phyloP scores from a whole-genome alignment of 2,888 invertebrate genomes.

The Lasioglossum marginatum region DNA sequence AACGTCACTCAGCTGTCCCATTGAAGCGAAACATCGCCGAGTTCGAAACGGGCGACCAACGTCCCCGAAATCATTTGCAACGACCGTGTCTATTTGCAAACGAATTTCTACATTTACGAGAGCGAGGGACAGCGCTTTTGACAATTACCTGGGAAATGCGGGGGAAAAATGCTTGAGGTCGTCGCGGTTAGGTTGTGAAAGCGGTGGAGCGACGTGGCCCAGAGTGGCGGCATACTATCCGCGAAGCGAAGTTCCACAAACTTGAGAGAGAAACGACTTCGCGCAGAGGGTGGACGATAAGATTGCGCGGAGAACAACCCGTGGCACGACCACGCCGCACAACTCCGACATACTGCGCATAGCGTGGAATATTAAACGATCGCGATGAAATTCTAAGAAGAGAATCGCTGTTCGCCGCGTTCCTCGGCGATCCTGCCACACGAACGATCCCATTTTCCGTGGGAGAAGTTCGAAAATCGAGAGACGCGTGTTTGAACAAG shows the following conservation, averaged over 20 bases:
- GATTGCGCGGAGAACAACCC: conserved; percentile 38
- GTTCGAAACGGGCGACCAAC: background rate
- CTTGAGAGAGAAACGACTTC: conserved; percentile 34
- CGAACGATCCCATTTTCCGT: background rate
- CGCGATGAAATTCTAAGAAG: conserved; percentile 43
- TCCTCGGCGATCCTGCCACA: background rate
- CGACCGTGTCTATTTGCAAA: background rate
- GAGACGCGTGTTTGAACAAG: background rate
- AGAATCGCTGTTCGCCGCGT: conserved; percentile 1
- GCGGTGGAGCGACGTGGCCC: background rate
- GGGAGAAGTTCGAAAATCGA: background rate
- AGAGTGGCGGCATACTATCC: conserved; percentile 13
- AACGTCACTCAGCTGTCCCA: background rate
- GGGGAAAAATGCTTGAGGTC: background rate
- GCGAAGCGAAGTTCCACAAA: conserved; percentile 38
- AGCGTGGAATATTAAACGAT: conserved; percentile 44
- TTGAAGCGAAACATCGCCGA: background rate
- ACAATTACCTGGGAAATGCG: background rate
- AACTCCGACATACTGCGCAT: conserved; percentile 36
- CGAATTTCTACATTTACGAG: background rate
- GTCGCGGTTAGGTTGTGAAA: conserved; percentile 4
- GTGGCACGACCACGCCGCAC: conserved; percentile 15
- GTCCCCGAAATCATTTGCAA: background rate
- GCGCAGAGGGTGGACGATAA: conserved; percentile 27
- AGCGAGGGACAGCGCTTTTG: background rate